These are phyloP conservation scores for Telmatherina bonti DNA, from an alignment of 2,797 vertebrate genomes.

Conservation along the genomic window DNA sequence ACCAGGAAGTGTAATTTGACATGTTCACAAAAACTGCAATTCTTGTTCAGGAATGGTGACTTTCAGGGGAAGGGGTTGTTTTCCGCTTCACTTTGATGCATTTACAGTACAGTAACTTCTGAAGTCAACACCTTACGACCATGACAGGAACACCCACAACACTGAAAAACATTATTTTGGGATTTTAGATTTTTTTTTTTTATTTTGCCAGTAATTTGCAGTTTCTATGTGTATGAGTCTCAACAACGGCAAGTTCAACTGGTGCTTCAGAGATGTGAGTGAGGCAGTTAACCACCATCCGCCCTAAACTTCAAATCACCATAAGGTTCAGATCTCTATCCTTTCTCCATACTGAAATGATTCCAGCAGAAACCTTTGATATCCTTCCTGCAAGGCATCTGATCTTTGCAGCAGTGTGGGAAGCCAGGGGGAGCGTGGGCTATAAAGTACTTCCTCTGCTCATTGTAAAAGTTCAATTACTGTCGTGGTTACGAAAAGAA, in stretches of 20 bases:
- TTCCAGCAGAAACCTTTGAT: conserved; percentile 34
- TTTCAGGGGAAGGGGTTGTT: neutral
- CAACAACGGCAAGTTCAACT: conserved; percentile 1
- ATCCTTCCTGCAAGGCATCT: conserved; percentile 32
- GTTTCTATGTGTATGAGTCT: conserved; percentile 5
- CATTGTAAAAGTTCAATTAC: conserved; percentile 35
- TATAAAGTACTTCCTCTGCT: conserved; percentile 43
- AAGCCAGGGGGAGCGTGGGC: conserved; percentile 34
- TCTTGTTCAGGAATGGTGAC: neutral
- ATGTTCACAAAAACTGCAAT: too few species aligned
- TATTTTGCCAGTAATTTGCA: conserved; percentile 5
- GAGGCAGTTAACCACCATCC: conserved; percentile 34
- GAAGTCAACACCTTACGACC: neutral
- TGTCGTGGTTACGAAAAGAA: conserved; percentile 25
- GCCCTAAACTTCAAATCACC: conserved; percentile 29
- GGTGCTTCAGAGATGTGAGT: conserved; percentile 26
- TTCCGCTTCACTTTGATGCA: conserved; percentile 7
- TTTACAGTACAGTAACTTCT: neutral
- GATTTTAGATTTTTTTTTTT: neutral
- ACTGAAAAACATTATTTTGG: neutral
- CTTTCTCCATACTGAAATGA: conserved; percentile 33
- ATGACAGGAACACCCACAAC: conserved; percentile 13
- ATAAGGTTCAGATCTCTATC: conserved; percentile 29
- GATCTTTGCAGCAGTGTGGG: conserved; percentile 23
- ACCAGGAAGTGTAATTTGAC: conserved; percentile 13